Conservation (phyloP, 2,113 vertebrate genomes). For the Aix galericulata region DNA sequence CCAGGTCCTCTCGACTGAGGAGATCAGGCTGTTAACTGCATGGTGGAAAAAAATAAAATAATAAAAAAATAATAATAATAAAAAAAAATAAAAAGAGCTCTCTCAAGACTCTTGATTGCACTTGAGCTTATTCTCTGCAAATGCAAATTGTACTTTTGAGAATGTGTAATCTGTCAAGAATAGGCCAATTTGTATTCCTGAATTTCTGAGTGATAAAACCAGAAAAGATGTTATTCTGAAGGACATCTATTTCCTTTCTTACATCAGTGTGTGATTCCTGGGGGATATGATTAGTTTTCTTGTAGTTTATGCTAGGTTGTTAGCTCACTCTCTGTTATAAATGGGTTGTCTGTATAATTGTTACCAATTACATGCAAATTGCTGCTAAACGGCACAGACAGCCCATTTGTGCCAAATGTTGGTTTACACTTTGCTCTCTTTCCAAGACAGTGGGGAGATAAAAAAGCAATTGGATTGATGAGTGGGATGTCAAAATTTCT, state of each 20-base stretch:
- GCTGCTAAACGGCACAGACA: slow-evolving; percentile 61
- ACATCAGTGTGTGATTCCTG: slow-evolving; percentile 19
- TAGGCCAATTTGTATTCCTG: not conserved
- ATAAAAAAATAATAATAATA: too few relatives aligned
- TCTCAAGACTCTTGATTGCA: not conserved
- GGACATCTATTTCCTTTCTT: slow-evolving; percentile 15
- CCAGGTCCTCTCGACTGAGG: not conserved
- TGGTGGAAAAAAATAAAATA: not conserved
- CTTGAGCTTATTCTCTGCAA: not conserved
- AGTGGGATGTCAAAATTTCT: slow-evolving; percentile 61
- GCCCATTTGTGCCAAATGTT: slow-evolving; percentile 65
- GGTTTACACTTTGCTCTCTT: slow-evolving; percentile 74
- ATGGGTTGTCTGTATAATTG: slow-evolving; percentile 64
- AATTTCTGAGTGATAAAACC: slow-evolving; percentile 14
- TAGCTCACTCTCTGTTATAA: slow-evolving; percentile 52
- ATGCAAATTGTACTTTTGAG: not conserved
- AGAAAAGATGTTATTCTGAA: not conserved
- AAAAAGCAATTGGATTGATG: slow-evolving; percentile 64
- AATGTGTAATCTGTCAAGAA: not conserved
- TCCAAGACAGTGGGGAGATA: slow-evolving; percentile 71
- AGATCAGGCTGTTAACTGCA: not conserved
- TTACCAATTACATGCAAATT: slow-evolving; percentile 68
- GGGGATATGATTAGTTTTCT: slow-evolving; percentile 4
- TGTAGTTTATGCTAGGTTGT: slow-evolving; percentile 24
- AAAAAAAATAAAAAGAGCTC: not conserved